These are phyloP conservation scores for Hydriomena furcata DNA, from an alignment of 2,888 invertebrate species.

Conservation along the genomic window DNA sequence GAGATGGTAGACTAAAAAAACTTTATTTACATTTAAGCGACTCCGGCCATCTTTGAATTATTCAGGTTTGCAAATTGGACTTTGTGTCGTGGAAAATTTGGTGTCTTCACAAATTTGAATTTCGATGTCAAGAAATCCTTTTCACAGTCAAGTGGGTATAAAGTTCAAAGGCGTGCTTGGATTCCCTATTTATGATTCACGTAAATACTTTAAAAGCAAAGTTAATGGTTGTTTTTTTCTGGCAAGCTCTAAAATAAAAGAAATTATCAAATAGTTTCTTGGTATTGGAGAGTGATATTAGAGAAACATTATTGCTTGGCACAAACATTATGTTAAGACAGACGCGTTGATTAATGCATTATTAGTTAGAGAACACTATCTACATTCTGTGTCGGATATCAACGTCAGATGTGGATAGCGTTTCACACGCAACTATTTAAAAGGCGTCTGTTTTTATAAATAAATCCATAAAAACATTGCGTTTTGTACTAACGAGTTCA, in stretches of 20 bases:
- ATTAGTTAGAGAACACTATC: constrained; percentile 35
- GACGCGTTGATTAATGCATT: constrained; percentile 27
- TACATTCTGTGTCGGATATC: constrained; percentile 42
- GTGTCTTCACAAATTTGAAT: constrained; percentile 47
- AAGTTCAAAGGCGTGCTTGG: constrained; percentile 10
- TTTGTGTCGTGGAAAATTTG: constrained; percentile 56
- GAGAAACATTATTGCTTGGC: not conserved
- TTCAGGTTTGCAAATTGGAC: constrained; percentile 56
- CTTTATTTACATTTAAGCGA: constrained; percentile 39
- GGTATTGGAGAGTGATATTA: not conserved
- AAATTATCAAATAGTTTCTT: not conserved
- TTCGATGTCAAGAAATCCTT: constrained; percentile 42
- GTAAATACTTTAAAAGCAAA: constrained; percentile 4
- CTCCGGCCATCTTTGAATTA: constrained; percentile 54
- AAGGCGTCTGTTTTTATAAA: constrained; percentile 46
- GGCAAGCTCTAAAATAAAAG: not conserved
- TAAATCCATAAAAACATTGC: constrained; percentile 38
- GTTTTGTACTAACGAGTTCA: constrained; percentile 48
- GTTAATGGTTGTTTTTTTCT: no score
- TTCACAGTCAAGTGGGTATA: constrained; percentile 13
- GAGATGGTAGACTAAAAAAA: constrained; percentile 13
- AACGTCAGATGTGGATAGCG: constrained; percentile 40
- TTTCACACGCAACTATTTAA: constrained; percentile 48
- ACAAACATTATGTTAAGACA: not conserved
- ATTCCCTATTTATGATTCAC: constrained; percentile 6